Evolutionary conservation across 2,797 vertebrate genomes (phyloP).

Genomic region (Myotis planiceps): DNA sequence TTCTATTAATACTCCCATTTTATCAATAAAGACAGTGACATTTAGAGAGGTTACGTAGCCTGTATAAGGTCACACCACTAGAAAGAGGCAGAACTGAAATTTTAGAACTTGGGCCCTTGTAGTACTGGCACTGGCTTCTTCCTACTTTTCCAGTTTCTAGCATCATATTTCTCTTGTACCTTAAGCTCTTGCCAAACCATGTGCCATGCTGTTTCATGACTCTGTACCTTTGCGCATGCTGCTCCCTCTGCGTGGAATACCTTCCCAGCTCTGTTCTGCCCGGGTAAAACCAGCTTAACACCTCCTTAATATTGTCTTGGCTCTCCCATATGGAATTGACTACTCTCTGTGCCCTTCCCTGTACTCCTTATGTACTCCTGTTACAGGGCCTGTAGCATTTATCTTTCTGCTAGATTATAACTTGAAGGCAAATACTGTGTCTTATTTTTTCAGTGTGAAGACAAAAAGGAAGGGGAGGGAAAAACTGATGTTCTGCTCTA

Average conservation of each 20-base stretch:
- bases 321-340: neutral
- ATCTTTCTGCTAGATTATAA: neutral
- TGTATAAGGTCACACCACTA: constrained; percentile 14
- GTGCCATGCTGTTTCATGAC: neutral
- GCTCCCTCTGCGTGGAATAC: neutral
- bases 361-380: neutral
- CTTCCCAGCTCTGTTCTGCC: neutral
- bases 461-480: neutral
- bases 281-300: neutral
- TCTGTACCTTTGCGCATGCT: neutral
- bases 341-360: neutral
- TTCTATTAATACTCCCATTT: constrained; percentile 28
- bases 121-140: neutral
- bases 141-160: neutral
- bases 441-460: neutral
- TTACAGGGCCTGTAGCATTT: neutral
- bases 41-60: constrained; percentile 1
- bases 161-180: neutral
- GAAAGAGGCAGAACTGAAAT: constrained; percentile 28
- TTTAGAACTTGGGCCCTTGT: neutral
- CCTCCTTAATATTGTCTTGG: neutral
- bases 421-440: neutral
- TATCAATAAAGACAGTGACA: neutral
- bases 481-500: neutral
- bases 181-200: neutral